Base-by-base conservation (phyloP, 2,797 vertebrate genomes). In the Gymnothorax javanicus region DNA sequence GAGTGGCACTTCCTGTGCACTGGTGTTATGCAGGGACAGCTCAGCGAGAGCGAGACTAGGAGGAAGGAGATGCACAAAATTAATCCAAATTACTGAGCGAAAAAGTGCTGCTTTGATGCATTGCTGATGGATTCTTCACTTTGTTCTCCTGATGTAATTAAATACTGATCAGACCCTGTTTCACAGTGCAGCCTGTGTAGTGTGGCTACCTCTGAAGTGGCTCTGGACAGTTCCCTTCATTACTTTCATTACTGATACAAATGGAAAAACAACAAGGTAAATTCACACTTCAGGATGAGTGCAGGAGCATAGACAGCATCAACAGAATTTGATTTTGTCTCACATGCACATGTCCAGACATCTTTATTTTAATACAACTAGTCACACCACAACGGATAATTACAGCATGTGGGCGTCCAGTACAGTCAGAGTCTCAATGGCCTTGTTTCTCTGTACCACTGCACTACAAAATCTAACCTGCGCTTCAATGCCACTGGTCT, bases 41-140 rank as follows among this genome's bases (percentile, higher is more conserved):
- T 81, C 17, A 9, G 7, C 3, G 77, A 81, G 79, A 67, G 60
- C 58, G 27, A 52, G 71, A 82, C 11, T n/a, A 73, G 84, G 67
- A n/a, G 9, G 56, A 75, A 75, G 50, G 50, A 69, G 62, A n/a
- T 25, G 25, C 52, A 20, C 77, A 67, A 64, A 86, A 86, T 83
- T 43, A 86, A 83, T 86, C 52, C 60, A 81, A 67, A 82, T 86
- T 83, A 71, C 60, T 56, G 81, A 57, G n/a, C 50, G 64, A 83
- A 77, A 79, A 86, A 64, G 20, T 69, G 62, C 27, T 6, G 52
- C 27, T 58, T 13, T 69, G 83, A 57, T 20, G 81, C 60, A 20
- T 60, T 0, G 23, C 27, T 23, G 77, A 77, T 25, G 50, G 62
- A 69, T 83, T 86, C 79, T 83, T 17, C 33, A 15, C 59, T 58